Percentiles rank a stretch among this genome's conserved stretches.
Evolutionary conservation across 2,888 invertebrate genomes (phyloP).

Genomic region (Pristionchus japonicus): DNA sequence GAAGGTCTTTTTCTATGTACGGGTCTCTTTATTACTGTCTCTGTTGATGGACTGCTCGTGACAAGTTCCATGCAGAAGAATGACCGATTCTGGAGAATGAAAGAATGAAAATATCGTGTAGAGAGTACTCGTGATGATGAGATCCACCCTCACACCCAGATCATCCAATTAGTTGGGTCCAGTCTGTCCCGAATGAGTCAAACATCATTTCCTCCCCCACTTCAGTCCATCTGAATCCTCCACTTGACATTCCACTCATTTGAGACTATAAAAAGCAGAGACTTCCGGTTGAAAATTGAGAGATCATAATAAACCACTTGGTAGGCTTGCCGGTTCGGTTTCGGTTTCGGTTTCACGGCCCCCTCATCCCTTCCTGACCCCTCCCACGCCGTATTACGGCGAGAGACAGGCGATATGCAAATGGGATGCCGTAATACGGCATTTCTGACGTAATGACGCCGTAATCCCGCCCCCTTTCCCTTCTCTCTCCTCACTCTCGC

Average conservation of each 20-base stretch:
- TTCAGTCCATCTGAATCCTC: neutral
- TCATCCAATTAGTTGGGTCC: neutral
- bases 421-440: too few relatives aligned
- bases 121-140: neutral
- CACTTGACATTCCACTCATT: neutral
- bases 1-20: neutral
- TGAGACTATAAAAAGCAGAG: neutral
- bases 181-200: neutral
- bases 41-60: neutral
- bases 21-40: neutral
- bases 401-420: too few relatives aligned
- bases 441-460: too few relatives aligned
- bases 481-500: too few relatives aligned
- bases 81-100: neutral
- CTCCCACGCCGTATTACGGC: too few relatives aligned
- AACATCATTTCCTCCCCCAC: conserved; percentile 11
- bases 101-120: neutral
- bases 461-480: too few relatives aligned
- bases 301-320: neutral
- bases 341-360: too few relatives aligned
- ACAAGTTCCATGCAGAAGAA: neutral
- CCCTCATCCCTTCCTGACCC: too few relatives aligned
- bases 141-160: conserved; percentile 5
- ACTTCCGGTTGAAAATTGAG: neutral
- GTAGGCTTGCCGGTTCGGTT: too few relatives aligned